Base-by-base conservation (phyloP, 2,113 vertebrate species). In the Catharus fuscescens region DNA sequence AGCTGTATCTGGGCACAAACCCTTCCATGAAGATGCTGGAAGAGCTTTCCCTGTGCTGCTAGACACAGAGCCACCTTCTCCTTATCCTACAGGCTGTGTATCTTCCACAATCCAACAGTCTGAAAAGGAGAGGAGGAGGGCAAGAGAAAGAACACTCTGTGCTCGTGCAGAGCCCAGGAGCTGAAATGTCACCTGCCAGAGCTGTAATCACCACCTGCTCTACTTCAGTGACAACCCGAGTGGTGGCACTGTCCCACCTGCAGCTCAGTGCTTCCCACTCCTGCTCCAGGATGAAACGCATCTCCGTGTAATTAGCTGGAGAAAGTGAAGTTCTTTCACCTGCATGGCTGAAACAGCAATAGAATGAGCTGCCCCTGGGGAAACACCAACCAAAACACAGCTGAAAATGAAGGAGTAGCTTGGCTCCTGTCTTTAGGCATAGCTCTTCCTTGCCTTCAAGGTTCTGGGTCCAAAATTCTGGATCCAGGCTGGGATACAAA, bases 161-260 rank as follows among this genome's bases (percentile, higher is more conserved):
- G 96, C 90, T 76, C 53, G 25, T 7, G 72, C 26, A 24, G 84
- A 96, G 96, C 83, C 94, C 96, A 88, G 95, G 92, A 95, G 91
- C 85, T n/a, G 25, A 59, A 94, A 76, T 94, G 92, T 90, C 91
- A 96, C 92, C 90, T 97, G 96, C 90, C 95, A 97, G 91, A 93
- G 91, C 84, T 71, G 54, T 60, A 80, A 84, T 73, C 88, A 62
- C 79, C 92, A 89, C 56, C 88, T 88, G 79, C 42, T 90, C 83
- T 56, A 28, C 91, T 44, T 10, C 77, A 66, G 72, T 81, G 93
- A 83, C 93, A 96, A 80, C 47, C 52, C 5, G 24, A 91, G 78
- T n/a, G 83, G 53, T 14, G 70, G 80, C 62, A 48, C 65, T 25
- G 45, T 40, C 78, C 61, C 94, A 92, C 73, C 57, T 77, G 72